Percentiles rank a stretch among this genome's conserved stretches.
Conservation (phyloP, 2,113 vertebrate genomes). For the human region GRCh38 chr2:45509001-45509500, state of each 20-base stretch:
- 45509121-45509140: neutral
- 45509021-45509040: neutral
- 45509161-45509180: neutral
- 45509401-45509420: too few relatives aligned
- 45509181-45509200: neutral
- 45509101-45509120: neutral
- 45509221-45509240: slow-evolving; percentile 21
- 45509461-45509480: too few relatives aligned
- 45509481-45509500: too few relatives aligned
- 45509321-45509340: too few relatives aligned
- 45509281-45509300: neutral
- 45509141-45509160: neutral
- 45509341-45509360: too few relatives aligned
- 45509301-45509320: neutral
- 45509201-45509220: neutral
- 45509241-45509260: neutral
- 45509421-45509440: too few relatives aligned
- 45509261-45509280: slow-evolving; percentile 37
- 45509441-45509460: too few relatives aligned
- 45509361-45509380: too few relatives aligned
- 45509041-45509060: neutral
- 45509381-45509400: too few relatives aligned
- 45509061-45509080: neutral
- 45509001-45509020: neutral
- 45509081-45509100: neutral